Conservation (phyloP, 2,113 vertebrate species). For the Deroptyus accipitrinus region DNA sequence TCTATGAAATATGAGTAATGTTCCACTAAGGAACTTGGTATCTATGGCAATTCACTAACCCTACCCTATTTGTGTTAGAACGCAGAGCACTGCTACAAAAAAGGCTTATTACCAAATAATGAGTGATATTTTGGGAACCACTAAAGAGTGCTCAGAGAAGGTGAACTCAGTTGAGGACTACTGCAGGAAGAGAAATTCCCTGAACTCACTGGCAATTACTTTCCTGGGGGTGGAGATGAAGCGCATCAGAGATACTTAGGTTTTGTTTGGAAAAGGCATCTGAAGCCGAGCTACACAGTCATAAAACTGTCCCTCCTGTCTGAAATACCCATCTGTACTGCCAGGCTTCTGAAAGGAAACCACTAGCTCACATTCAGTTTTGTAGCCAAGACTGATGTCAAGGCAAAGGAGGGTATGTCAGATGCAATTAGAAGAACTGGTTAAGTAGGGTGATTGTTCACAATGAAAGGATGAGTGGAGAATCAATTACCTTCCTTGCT, state of each 20-base stretch:
- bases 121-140: not conserved
- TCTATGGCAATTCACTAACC: not conserved
- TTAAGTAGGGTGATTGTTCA: not conserved
- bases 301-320: not conserved
- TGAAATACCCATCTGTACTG: not conserved
- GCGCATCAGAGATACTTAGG: not conserved
- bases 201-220: not conserved
- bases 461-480: not conserved
- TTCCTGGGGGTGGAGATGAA: not conserved
- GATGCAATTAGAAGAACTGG: not conserved
- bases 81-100: not conserved
- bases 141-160: not conserved
- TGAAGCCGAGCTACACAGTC: not conserved
- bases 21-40: not conserved
- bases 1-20: conserved; percentile 27
- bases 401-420: not conserved
- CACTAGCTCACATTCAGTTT: not conserved
- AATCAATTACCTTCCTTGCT: not conserved
- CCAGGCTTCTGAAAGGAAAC: not conserved
- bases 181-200: not conserved
- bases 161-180: not conserved
- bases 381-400: not conserved
- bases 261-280: not conserved
- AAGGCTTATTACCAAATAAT: not conserved
- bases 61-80: not conserved